Evolutionary conservation across 2,113 vertebrate genomes (phyloP), one percentile per base, ranked within the genome.

Genomic region (Notothenia coriiceps): DNA sequence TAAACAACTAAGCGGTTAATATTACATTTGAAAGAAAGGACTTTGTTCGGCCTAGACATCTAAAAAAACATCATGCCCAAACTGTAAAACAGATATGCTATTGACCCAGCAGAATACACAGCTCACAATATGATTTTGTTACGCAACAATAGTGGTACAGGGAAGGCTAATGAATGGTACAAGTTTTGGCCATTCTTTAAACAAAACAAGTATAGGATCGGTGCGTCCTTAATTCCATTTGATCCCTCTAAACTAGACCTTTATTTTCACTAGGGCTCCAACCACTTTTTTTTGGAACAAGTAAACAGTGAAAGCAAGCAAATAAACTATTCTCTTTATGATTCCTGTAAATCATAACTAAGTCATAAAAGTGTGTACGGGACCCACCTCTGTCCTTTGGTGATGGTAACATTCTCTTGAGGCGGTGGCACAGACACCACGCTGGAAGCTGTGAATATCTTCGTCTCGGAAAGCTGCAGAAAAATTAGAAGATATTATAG

Each of bases 361-460:
- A 9, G 6, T 17, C 7, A 29, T 74, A 25, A 40, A 66, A 75
- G 25, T 9, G 43, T 1, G 15, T 6, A 35, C 57, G 29, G 18
- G 43, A 73, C 79, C 87, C 90, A 97, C 97, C 97, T 97, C 92
- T 99, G 97, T 92, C 97, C 97, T 88, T 98, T 97, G 86, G 98
- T 99, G 95, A 99, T 99, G 93, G 98, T 99, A 90, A 99, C 97
- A 70, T 96, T 99, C 95, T 99, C 98, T 1, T 96, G 94, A 88
- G 97, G 96, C 70, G 96, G 91, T 85, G 98, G 96, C 87, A 96
- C 91, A n/a, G 97, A 94, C 1, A 96, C 96, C 79, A 99, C 97
- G 2, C 95, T 99, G 93, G 98, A 99, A 51, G 98, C 97, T 9
- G 98, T 99, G 93, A 99, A 99, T 91, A 99, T 98, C 96, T 99